Conservation (phyloP, 2,797 vertebrate species). For the Cirrhinus molitorella region DNA sequence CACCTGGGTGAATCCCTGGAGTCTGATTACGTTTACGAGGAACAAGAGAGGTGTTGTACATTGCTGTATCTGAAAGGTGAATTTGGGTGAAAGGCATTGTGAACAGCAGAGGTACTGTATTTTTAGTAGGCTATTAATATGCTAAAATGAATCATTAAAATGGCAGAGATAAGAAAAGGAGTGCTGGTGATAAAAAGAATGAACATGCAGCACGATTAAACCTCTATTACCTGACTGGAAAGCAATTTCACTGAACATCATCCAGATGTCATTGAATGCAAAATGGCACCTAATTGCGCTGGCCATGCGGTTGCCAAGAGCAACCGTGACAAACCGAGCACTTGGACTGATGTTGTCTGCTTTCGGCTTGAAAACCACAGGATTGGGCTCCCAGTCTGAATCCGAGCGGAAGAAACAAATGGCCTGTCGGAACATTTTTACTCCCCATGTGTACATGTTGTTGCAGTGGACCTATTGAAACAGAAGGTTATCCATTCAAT, state of each 20-base stretch:
- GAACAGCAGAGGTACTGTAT: background rate
- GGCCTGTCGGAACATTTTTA: slow-evolving; percentile 93
- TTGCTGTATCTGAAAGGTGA: slow-evolving; percentile 84
- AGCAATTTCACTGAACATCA: slow-evolving; percentile 98
- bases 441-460: slow-evolving; percentile 94
- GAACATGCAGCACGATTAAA: background rate
- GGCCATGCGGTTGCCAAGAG: slow-evolving; percentile 91
- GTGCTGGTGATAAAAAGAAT: background rate
- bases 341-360: slow-evolving; percentile 87
- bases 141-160: background rate
- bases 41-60: slow-evolving; percentile 91
- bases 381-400: slow-evolving; percentile 87
- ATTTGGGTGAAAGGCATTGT: slow-evolving; percentile 18
- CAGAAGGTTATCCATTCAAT: background rate
- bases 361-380: slow-evolving; percentile 83
- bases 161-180: background rate
- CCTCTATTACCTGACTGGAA: slow-evolving; percentile 73
- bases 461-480: slow-evolving; percentile 92
- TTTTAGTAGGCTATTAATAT: slow-evolving; percentile 3
- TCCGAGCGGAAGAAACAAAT: slow-evolving; percentile 91
- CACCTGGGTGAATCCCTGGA: slow-evolving; percentile 77
- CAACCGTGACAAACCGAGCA: slow-evolving; percentile 90
- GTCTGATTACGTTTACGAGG: slow-evolving; percentile 79
- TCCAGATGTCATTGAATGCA: slow-evolving; percentile 91
- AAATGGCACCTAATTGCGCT: slow-evolving; percentile 92